These are phyloP conservation scores for Smittia sp. DNA, from an alignment of 2,888 invertebrate species.

Conservation along the genomic window DNA sequence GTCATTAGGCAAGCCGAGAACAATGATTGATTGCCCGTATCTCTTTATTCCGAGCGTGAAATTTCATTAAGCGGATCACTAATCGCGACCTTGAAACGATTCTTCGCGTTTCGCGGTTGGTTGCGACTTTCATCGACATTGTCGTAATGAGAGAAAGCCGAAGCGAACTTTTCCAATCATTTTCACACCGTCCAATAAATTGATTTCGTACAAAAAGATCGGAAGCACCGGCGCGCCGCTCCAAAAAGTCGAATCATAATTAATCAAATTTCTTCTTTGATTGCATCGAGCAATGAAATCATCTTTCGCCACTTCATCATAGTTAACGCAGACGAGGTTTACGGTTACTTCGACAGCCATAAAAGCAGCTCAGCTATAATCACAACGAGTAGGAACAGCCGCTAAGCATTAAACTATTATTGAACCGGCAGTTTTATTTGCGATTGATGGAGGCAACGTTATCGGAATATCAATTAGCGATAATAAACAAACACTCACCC, in stretches of 20 bases:
- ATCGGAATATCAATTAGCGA: background rate
- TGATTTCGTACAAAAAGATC: background rate
- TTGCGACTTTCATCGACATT: no score
- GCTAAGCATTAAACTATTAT: background rate
- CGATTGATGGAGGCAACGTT: background rate
- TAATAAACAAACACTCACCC: slow-evolving; percentile 72
- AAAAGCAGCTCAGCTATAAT: background rate
- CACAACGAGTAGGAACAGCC: background rate
- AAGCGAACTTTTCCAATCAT: background rate
- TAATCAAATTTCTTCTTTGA: background rate
- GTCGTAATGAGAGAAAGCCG: no score
- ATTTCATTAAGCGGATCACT: background rate
- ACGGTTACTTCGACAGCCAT: background rate
- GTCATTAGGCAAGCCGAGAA: background rate
- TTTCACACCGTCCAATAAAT: background rate
- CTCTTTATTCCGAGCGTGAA: background rate
- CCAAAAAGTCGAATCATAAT: background rate
- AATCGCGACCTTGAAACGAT: background rate
- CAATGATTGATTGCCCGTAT: slow-evolving; percentile 7
- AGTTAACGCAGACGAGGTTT: background rate
- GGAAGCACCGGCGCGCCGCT: background rate
- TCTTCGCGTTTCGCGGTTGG: background rate
- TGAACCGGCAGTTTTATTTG: background rate
- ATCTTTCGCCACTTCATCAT: background rate
- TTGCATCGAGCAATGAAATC: background rate